These are phyloP conservation scores for Taurulus bubalis DNA, from an alignment of 2,113 vertebrate genomes.

Conservation along the genomic window DNA sequence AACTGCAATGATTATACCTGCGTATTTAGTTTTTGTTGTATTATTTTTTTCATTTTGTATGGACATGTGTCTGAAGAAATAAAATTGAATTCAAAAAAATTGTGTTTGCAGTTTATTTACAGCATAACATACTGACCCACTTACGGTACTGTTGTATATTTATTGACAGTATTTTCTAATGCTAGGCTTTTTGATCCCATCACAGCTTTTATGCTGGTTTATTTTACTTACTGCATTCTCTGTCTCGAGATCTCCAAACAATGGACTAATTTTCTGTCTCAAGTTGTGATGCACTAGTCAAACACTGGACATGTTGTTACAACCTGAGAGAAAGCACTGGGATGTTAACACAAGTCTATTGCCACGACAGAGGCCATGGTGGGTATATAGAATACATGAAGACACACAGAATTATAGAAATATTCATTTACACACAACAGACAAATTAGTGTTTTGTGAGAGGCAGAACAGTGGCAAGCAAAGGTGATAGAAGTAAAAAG, in stretches of 20 bases:
- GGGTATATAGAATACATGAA: neutral
- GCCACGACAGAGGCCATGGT: neutral
- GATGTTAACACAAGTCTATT: neutral
- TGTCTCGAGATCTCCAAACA: conserved; percentile 9
- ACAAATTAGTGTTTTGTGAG: conserved; percentile 36
- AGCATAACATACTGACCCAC: too few species aligned
- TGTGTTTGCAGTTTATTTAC: neutral
- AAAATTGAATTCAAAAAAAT: neutral
- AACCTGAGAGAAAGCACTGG: neutral
- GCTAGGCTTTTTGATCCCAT: neutral
- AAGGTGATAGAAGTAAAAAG: conserved; percentile 44
- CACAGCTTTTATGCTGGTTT: neutral
- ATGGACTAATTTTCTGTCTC: conserved; percentile 12
- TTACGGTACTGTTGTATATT: neutral
- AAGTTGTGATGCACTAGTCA: conserved; percentile 19
- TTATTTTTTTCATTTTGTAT: too few species aligned
- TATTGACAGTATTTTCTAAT: neutral
- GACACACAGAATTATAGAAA: conserved; percentile 9
- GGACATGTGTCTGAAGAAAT: too few species aligned
- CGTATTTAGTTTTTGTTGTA: too few species aligned
- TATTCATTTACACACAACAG: conserved; percentile 55
- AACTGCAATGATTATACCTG: too few species aligned
- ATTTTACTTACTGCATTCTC: neutral
- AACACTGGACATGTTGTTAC: neutral
- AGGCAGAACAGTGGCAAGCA: conserved; percentile 28